Conservation (phyloP, 2,113 vertebrate species). For the Oplegnathus fasciatus region DNA sequence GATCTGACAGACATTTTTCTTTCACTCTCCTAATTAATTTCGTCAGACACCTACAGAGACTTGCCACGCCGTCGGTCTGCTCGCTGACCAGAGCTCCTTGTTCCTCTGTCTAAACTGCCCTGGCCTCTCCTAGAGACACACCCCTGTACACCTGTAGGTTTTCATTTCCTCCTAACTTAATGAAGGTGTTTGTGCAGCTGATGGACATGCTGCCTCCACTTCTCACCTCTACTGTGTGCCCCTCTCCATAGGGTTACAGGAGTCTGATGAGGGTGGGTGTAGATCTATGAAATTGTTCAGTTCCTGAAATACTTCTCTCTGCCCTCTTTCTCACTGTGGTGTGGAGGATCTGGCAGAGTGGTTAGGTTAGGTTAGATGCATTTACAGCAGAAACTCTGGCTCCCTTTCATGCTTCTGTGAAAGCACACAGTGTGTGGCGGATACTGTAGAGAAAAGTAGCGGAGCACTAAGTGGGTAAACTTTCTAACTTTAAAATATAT, state of each 20-base stretch:
- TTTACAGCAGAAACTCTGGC: conserved; percentile 43
- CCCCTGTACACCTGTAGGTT: conserved; percentile 37
- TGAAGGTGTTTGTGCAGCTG: conserved; percentile 64
- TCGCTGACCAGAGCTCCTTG: conserved; percentile 54
- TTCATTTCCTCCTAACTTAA: conserved; percentile 52
- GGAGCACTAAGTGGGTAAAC: conserved; percentile 22
- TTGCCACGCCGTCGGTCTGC: conserved; percentile 39
- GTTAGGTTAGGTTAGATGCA: conserved; percentile 54
- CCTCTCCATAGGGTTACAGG: conserved; percentile 31
- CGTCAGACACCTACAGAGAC: conserved; percentile 66
- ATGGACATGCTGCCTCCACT: conserved; percentile 49
- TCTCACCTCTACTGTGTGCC: conserved; percentile 22
- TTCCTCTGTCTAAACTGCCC: conserved; percentile 54
- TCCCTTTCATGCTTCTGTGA: conserved; percentile 54
- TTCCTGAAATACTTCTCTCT: conserved; percentile 59
- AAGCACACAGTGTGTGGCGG: conserved; percentile 38
- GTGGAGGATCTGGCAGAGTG: conserved; percentile 47
- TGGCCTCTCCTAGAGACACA: conserved; percentile 20
- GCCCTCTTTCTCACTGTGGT: conserved; percentile 39
- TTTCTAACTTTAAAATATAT: conserved; percentile 17
- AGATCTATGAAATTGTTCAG: conserved; percentile 35
- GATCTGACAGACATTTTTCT: conserved; percentile 75
- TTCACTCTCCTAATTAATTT: conserved; percentile 81
- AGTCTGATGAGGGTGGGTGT: conserved; percentile 36
- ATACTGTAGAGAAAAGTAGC: conserved; percentile 8